Evolutionary conservation across 2,797 vertebrate species (phyloP), one percentile per base, ranked within the genome.

Genomic region (Danio choprae): DNA sequence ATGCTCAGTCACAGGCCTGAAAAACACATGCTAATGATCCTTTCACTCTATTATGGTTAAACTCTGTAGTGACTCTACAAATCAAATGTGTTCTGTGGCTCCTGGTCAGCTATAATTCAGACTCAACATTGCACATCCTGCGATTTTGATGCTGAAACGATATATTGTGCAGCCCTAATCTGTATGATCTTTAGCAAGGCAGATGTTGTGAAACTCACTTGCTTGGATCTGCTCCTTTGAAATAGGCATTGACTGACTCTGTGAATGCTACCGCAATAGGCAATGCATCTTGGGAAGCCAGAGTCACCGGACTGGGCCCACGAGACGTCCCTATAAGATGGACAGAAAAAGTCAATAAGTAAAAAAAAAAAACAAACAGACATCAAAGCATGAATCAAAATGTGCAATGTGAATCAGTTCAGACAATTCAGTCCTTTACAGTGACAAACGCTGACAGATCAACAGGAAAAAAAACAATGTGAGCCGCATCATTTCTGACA

Each of bases 211-310:
- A 91, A 89, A 92, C 94, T 92, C 92, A 99, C 97, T 97, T 98
- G 88, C 94, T 93, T 80, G 97, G 97, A 93, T 99, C 98, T 91
- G 98, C 96, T 92, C 97, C 98, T 97, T 98, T 98, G 94, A 99
- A 99, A 94, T 99, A 99, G 84, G 98, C 97, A 92, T 98, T 99
- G 90, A 98, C 96, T 38, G 97, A 97, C 83, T 99, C 97, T 51
- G 97, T 98, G 89, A 99, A 97, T 84, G 97, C 98, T 81, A 98
- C 95, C 53, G 98, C 98, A 88, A 99, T 97, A 89, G 98, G 98
- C 91, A 99, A 89, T 77, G 93, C 94, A 90, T 99, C 98, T 87
- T 96, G 97, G 90, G 94, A 97, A 88, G 93, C 96, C 91, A 99
- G 94, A 67, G 96, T 98, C 91, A 99, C 95, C 44, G 98, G 98